phyloP scores from a whole-genome alignment of 2,797 vertebrate species.

The Anableps anableps region DNA sequence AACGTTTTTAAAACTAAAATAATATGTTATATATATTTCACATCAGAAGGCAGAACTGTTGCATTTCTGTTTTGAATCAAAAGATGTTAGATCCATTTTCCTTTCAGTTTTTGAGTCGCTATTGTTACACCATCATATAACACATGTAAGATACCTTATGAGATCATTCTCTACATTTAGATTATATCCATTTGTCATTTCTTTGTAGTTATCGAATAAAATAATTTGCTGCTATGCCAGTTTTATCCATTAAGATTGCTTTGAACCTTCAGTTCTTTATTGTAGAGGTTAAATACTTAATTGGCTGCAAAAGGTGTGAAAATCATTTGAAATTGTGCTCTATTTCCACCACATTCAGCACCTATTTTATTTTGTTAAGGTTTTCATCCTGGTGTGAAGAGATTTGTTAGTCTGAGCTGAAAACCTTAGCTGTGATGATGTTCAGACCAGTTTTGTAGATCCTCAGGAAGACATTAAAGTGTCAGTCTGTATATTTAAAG shows the following conservation, averaged over 20 bases:
- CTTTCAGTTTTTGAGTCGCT: neutral
- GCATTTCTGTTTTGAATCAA: neutral
- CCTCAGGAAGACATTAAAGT: constrained; percentile 31
- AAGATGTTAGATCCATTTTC: neutral
- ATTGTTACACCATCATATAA: neutral
- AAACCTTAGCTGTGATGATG: constrained; percentile 11
- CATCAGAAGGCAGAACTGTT: neutral
- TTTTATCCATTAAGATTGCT: neutral
- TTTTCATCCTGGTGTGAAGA: neutral
- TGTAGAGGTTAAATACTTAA: neutral
- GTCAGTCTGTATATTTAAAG: constrained; percentile 40
- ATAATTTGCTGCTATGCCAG: neutral
- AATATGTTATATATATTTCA: neutral
- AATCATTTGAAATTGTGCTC: neutral
- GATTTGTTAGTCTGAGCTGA: constrained; percentile 11
- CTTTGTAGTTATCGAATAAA: neutral
- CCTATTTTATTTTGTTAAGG: neutral
- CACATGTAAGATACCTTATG: neutral
- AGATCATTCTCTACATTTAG: neutral
- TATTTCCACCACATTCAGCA: too few relatives aligned
- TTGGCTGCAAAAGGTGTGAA: neutral
- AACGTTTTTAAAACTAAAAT: neutral
- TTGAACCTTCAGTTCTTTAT: neutral
- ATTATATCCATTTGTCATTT: neutral
- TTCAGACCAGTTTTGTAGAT: constrained; percentile 18